These are phyloP conservation scores for western clawed frog (Xenopus tropicalis) DNA, from an alignment of 2,113 vertebrate genomes.

Conservation along the genomic window DNA sequence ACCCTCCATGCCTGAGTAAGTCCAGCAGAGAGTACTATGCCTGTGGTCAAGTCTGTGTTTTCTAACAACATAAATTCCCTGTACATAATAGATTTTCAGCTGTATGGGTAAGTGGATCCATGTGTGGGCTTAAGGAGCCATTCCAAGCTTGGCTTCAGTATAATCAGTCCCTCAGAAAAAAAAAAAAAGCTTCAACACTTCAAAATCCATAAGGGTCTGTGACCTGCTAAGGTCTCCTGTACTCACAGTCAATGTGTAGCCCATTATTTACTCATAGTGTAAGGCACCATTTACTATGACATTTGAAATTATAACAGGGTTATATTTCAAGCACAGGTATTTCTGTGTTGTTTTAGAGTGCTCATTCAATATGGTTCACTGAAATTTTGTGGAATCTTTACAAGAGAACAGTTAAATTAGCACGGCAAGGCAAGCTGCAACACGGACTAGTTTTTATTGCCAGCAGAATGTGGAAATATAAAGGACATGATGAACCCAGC, in stretches of 20 bases:
- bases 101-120: background rate
- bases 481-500: background rate
- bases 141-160: background rate
- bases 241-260: background rate
- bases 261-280: background rate
- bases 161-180: background rate
- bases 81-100: background rate
- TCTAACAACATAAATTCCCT: no score
- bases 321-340: background rate
- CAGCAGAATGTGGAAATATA: constrained; percentile 7
- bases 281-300: background rate
- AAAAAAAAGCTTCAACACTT: background rate
- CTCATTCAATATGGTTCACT: background rate
- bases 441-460: constrained; percentile 20
- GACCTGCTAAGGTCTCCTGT: background rate
- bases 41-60: no score
- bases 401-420: background rate
- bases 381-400: constrained; percentile 3
- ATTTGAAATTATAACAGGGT: constrained; percentile 1
- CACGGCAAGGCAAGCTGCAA: constrained; percentile 17
- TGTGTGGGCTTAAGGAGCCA: background rate
- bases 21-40: no score
- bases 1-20: no score
- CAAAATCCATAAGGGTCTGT: background rate
- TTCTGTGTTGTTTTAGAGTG: constrained; percentile 8